Evolutionary conservation across 2,797 vertebrate genomes (phyloP).

Genomic region (Prionace glauca): DNA sequence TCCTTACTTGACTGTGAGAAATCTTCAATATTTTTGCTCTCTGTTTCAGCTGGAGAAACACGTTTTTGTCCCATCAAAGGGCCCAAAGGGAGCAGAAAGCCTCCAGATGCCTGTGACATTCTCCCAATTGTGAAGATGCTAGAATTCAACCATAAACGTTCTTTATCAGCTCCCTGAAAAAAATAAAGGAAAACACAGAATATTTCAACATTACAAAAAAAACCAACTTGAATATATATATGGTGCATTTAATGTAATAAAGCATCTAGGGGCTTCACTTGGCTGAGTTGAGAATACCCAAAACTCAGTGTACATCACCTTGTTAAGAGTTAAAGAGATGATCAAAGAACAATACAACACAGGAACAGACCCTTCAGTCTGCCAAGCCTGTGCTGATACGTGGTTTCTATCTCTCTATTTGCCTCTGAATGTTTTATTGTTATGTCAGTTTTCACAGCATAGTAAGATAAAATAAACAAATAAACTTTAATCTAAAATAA

Average conservation of each 20-base stretch:
- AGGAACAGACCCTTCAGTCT: no score
- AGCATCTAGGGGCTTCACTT: no score
- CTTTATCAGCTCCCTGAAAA: slow-evolving; percentile 27
- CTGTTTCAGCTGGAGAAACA: slow-evolving; percentile 35
- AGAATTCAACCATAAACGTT: slow-evolving; percentile 14
- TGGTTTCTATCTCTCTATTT: no score
- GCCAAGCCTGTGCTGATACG: no score
- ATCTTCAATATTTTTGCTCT: slow-evolving; percentile 36
- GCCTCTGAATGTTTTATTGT: neutral
- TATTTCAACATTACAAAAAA: neutral
- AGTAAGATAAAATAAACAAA: neutral
- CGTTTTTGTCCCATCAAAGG: slow-evolving; percentile 43
- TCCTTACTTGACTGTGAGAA: slow-evolving; percentile 28
- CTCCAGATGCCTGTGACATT: slow-evolving; percentile 47
- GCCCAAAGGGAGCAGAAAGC: slow-evolving; percentile 33
- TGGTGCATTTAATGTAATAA: no score
- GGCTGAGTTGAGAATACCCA: no score
- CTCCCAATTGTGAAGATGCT: slow-evolving; percentile 34
- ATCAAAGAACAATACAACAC: no score
- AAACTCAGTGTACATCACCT: no score
- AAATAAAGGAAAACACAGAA: neutral
- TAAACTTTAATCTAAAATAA: neutral
- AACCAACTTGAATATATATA: neutral
- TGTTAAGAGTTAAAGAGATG: no score
- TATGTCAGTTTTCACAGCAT: neutral